Percentiles rank a stretch among this genome's conserved stretches.
phyloP scores from a whole-genome alignment of 2,113 vertebrate genomes.

The Empidonax alnorum region DNA sequence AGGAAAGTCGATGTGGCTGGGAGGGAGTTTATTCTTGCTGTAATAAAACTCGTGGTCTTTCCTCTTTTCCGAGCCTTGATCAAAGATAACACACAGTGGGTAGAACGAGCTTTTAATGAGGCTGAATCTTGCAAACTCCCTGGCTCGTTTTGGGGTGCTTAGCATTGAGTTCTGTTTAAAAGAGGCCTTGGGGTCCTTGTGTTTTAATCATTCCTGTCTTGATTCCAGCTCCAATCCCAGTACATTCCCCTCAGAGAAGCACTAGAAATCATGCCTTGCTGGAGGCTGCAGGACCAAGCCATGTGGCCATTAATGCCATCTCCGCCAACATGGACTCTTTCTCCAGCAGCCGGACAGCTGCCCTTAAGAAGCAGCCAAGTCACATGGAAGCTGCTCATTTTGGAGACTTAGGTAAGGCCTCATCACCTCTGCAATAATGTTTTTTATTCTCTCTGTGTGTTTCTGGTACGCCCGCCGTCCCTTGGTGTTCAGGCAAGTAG shows the following conservation, averaged over 20 bases:
- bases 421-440: not conserved
- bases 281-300: constrained; percentile 95
- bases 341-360: constrained; percentile 92
- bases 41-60: not conserved
- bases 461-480: not conserved
- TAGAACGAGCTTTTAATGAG: not conserved
- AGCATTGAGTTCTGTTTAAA: too few relatives aligned
- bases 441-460: accelerated
- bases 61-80: not conserved
- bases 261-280: constrained; percentile 90
- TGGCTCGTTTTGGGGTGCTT: not conserved
- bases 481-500: not conserved
- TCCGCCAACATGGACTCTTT: constrained; percentile 99
- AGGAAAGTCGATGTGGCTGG: not conserved
- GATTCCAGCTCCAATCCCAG: constrained; percentile 69
- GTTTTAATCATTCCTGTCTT: not conserved
- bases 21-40: not conserved
- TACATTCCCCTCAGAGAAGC: constrained; percentile 86
- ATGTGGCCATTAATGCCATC: constrained; percentile 97
- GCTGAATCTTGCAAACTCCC: not conserved
- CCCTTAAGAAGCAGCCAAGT: constrained; percentile 96
- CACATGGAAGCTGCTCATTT: constrained; percentile 98
- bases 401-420: constrained; percentile 90
- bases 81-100: not conserved
- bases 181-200: not conserved